Percentiles rank a stretch among this genome's conserved stretches.
Conservation (phyloP, 1,140 invertebrate genomes). For the Stegodyphus mimosarum region DNA sequence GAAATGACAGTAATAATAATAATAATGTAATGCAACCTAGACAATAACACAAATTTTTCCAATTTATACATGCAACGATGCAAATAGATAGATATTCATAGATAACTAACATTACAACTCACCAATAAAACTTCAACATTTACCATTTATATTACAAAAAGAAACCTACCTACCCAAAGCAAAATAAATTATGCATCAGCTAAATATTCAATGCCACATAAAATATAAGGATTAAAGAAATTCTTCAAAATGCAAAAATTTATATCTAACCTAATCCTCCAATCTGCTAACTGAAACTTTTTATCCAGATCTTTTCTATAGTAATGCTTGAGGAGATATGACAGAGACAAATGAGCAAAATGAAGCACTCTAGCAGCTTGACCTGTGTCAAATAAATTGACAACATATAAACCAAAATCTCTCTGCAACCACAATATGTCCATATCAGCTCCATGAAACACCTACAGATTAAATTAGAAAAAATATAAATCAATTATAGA, state of each 20-base stretch:
- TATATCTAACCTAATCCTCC: conserved; percentile 81
- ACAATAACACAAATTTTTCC: too few relatives aligned
- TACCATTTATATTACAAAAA: too few relatives aligned
- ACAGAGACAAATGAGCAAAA: conserved; percentile 80
- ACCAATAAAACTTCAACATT: too few relatives aligned
- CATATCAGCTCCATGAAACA: conserved; percentile 91
- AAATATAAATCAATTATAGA: not conserved
- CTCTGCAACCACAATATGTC: conserved; percentile 96
- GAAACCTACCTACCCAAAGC: too few relatives aligned
- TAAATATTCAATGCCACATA: not conserved
- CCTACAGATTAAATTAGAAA: conserved; percentile 68
- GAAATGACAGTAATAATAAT: too few relatives aligned
- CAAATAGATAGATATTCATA: too few relatives aligned
- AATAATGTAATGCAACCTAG: too few relatives aligned
- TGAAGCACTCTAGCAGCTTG: conserved; percentile 83
- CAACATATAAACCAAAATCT: conserved; percentile 94
- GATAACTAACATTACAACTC: too few relatives aligned
- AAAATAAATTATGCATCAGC: too few relatives aligned
- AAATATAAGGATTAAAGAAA: conserved; percentile 1
- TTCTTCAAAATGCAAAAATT: not conserved
- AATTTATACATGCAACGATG: too few relatives aligned
- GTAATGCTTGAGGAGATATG: conserved; percentile 82
- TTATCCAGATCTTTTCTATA: conserved; percentile 87
- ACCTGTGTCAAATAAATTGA: conserved; percentile 98
- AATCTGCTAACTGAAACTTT: conserved; percentile 93